These are phyloP conservation scores for Antheraea mylitta DNA, from an alignment of 1,140 invertebrate genomes.

Conservation along the genomic window DNA sequence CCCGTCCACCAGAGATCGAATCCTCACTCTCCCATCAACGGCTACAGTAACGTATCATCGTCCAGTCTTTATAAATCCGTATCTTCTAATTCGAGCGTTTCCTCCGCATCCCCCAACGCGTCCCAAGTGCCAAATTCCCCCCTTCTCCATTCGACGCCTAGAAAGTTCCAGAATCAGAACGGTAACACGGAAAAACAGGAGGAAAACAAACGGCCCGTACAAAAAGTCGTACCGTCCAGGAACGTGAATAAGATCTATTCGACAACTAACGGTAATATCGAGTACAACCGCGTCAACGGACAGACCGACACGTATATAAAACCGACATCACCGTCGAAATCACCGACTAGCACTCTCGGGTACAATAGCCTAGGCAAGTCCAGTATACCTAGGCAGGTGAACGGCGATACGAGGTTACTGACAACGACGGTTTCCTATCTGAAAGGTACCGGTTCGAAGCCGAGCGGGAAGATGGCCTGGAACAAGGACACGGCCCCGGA, in stretches of 20 bases:
- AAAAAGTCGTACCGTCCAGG: conserved; percentile 81
- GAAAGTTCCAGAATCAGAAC: conserved; percentile 62
- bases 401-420: conserved; percentile 74
- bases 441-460: conserved; percentile 74
- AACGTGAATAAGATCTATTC: conserved; percentile 72
- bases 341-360: conserved; percentile 72
- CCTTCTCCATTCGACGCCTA: conserved; percentile 67
- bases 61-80: conserved; percentile 51
- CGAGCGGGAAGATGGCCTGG: conserved; percentile 82
- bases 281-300: conserved; percentile 58
- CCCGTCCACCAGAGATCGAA: conserved; percentile 59
- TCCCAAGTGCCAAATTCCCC: conserved; percentile 64
- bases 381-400: conserved; percentile 62
- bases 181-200: conserved; percentile 54
- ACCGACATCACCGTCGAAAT: conserved; percentile 85
- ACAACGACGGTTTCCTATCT: conserved; percentile 80
- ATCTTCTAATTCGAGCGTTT: conserved; percentile 56
- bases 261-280: conserved; percentile 59
- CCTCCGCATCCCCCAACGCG: conserved; percentile 42
- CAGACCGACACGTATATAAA: conserved; percentile 83
- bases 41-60: conserved; percentile 68
- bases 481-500: conserved; percentile 83
- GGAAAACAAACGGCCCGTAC: conserved; percentile 76
- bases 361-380: conserved; percentile 75
- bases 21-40: conserved; percentile 73